A percentile compares a stretch with the other conserved stretches of the same genome.
Evolutionary conservation across 2,797 vertebrate genomes (phyloP).

Genomic region (Acanthornis magna): DNA sequence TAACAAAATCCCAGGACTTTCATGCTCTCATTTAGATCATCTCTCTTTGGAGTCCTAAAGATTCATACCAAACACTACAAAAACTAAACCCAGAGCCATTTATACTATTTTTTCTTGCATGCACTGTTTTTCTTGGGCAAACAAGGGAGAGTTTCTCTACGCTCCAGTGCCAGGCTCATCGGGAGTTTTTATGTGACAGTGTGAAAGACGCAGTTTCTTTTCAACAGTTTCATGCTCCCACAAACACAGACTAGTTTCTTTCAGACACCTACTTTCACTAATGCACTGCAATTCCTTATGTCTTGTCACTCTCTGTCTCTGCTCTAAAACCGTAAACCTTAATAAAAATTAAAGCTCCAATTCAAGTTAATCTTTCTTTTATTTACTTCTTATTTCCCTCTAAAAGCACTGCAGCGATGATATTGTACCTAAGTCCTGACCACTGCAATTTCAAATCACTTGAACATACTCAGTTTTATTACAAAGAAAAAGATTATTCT

Average conservation of each 20-base stretch:
- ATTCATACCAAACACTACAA: neutral
- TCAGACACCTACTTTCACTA: slow-evolving; percentile 32
- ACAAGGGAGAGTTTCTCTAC: slow-evolving; percentile 24
- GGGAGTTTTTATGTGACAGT: slow-evolving; percentile 33
- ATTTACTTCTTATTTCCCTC: neutral
- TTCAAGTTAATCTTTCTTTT: neutral
- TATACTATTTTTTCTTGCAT: neutral
- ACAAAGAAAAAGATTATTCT: neutral
- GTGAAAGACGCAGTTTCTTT: slow-evolving; percentile 62
- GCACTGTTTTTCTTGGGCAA: neutral
- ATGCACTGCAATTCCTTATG: neutral
- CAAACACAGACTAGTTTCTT: slow-evolving; percentile 35
- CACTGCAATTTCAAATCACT: neutral
- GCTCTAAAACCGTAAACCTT: neutral
- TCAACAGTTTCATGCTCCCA: slow-evolving; percentile 53
- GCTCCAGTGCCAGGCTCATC: slow-evolving; percentile 6
- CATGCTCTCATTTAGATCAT: neutral
- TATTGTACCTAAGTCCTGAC: neutral
- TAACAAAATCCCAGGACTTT: neutral
- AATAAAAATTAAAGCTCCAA: neutral
- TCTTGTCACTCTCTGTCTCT: neutral
- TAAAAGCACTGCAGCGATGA: neutral
- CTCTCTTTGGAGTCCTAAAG: neutral
- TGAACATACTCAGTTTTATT: neutral
- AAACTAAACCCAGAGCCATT: neutral